phyloP scores from a whole-genome alignment of 2,113 vertebrate species.

The Picathartes gymnocephalus region DNA sequence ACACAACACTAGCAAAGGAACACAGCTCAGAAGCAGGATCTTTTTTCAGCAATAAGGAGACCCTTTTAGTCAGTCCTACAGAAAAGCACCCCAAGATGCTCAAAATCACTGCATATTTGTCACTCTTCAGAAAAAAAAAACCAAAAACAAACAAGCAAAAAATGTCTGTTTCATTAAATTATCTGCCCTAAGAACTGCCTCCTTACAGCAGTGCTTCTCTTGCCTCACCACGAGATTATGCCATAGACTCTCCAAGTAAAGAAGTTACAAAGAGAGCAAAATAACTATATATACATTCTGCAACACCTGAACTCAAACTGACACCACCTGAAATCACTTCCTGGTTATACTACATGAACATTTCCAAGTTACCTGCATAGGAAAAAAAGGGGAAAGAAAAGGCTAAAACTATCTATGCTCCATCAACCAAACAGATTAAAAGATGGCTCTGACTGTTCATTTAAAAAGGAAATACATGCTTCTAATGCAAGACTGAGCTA shows the following conservation, averaged over 20 bases:
- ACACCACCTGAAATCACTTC: background rate
- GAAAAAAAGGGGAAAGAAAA: background rate
- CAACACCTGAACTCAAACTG: background rate
- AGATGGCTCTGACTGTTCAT: background rate
- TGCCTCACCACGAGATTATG: background rate
- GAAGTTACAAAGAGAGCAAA: background rate
- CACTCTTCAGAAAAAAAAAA: background rate
- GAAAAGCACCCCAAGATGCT: background rate
- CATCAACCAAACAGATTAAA: background rate
- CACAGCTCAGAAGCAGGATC: background rate
- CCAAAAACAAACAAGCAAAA: background rate
- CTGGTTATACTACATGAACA: background rate
- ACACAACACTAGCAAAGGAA: accelerated
- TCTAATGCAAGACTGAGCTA: background rate
- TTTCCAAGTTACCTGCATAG: background rate
- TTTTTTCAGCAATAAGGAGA: background rate
- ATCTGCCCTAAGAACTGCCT: background rate
- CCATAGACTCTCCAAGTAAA: background rate
- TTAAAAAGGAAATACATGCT: background rate
- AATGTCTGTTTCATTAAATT: background rate
- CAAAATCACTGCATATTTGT: background rate
- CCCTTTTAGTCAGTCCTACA: background rate
- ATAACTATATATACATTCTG: background rate
- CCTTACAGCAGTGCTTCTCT: background rate
- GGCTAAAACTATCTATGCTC: background rate